A percentile compares a stretch with the other conserved stretches of the same genome.
Evolutionary conservation across 2,888 invertebrate species (phyloP).

Genomic region (Calephelis perditalis): DNA sequence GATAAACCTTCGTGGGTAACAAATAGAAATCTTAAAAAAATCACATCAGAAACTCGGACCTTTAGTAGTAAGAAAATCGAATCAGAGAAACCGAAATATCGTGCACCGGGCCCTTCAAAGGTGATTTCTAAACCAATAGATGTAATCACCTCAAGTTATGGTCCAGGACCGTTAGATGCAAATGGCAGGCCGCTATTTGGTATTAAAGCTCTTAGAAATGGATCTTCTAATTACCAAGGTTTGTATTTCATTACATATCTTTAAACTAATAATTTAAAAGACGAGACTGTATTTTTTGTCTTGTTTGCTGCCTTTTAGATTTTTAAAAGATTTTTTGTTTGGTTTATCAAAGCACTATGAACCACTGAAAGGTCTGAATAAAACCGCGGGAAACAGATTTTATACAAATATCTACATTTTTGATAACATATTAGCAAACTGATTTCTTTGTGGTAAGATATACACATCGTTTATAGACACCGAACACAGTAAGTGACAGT

Average conservation of each 20-base stretch:
- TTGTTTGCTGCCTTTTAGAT: too few relatives aligned
- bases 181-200: conserved; percentile 89
- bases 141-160: conserved; percentile 88
- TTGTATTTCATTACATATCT: conserved; percentile 26
- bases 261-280: too few relatives aligned
- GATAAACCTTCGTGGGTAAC: conserved; percentile 81
- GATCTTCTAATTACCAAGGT: conserved; percentile 82
- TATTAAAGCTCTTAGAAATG: conserved; percentile 82
- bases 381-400: too few relatives aligned
- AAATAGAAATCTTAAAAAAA: conserved; percentile 78
- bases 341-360: too few relatives aligned
- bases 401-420: too few relatives aligned
- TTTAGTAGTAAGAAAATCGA: conserved; percentile 61
- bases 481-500: too few relatives aligned
- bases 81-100: conserved; percentile 56
- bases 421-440: too few relatives aligned
- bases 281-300: too few relatives aligned
- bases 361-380: too few relatives aligned
- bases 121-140: conserved; percentile 73
- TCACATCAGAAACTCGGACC: conserved; percentile 56
- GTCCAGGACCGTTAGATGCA: conserved; percentile 89
- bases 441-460: too few relatives aligned
- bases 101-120: conserved; percentile 59
- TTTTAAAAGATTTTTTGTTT: too few relatives aligned
- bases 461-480: too few relatives aligned